Evolutionary conservation across 2,113 vertebrate species (phyloP), one percentile per base, ranked within the genome.

Genomic region (Apodemus speciosus): DNA sequence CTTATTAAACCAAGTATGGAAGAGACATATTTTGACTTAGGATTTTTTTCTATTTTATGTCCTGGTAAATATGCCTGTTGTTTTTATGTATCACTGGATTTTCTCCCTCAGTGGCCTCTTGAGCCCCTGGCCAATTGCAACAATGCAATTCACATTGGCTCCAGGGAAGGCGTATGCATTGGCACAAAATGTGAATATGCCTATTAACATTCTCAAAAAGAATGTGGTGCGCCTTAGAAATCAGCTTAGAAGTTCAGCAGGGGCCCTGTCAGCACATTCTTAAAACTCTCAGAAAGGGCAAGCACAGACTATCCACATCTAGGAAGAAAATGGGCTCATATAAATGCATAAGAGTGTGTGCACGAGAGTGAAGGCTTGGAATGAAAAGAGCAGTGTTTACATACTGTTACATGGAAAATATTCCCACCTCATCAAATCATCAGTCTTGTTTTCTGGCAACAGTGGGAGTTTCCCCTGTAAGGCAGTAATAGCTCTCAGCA

Each of bases 361-460:
- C 72, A 27, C 75, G 46, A 51, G 92, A 96, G 88, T 35, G 96
- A 96, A 85, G 96, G 85, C 86, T 96, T 89, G 68, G 96, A 62
- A 94, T 89, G 93, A 85, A 89, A 94, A 96, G 89, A 89, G 32
- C 79, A 51, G 76, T 97, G 97, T 97, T 97, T 97, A 96, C 96
- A 96, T 95, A 91, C 83, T 95, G 93, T 94, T 97, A 93, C 86
- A 95, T 92, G 95, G 80, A 95, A 96, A 97, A 94, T 96, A 96
- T 97, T 97, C 96, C 91, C 92, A 97, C 97, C 95, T 97, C 96
- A 97, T 97, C 97, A 97, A 97, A 95, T 96, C 90, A 95, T 95
- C 96, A 94, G 94, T 81, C 92, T 94, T 95, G 89, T 92, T 96
- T 95, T 84, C 72, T 94, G 96, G 95, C 95, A 96, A 96, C 96